Evolutionary conservation across 2,797 vertebrate species (phyloP).

Genomic region (Muscicapa striata): DNA sequence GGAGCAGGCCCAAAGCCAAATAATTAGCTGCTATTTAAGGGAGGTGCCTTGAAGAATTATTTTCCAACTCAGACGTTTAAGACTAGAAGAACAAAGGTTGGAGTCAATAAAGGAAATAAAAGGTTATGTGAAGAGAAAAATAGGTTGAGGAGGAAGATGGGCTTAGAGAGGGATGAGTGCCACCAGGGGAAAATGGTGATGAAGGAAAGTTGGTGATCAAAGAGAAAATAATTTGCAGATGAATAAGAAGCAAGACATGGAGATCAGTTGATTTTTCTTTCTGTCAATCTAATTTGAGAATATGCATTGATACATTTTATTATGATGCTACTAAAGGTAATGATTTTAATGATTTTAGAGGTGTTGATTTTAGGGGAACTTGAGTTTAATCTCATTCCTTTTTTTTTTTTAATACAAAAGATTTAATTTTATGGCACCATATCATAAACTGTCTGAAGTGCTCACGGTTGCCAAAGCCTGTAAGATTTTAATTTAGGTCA

Average conservation of each 20-base stretch:
- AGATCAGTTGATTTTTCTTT: background rate
- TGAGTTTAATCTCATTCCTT: background rate
- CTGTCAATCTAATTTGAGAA: background rate
- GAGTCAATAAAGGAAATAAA: background rate
- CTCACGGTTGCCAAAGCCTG: background rate
- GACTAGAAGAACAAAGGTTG: background rate
- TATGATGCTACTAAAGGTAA: background rate
- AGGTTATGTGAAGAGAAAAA: background rate
- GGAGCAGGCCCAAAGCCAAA: conserved; percentile 10
- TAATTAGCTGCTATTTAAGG: background rate
- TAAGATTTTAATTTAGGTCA: conserved; percentile 15
- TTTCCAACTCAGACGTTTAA: background rate
- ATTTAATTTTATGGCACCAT: background rate
- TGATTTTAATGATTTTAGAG: background rate
- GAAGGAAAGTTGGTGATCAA: background rate
- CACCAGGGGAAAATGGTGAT: background rate
- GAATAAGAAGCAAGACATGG: background rate
- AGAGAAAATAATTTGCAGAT: background rate
- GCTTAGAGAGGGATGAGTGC: background rate
- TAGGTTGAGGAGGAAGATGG: background rate
- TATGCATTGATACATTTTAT: background rate
- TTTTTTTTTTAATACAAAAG: background rate
- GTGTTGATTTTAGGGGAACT: background rate
- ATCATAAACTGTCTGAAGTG: background rate
- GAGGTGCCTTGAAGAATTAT: background rate